phyloP scores from a whole-genome alignment of 2,797 vertebrate genomes.

The Tadarida brasiliensis region DNA sequence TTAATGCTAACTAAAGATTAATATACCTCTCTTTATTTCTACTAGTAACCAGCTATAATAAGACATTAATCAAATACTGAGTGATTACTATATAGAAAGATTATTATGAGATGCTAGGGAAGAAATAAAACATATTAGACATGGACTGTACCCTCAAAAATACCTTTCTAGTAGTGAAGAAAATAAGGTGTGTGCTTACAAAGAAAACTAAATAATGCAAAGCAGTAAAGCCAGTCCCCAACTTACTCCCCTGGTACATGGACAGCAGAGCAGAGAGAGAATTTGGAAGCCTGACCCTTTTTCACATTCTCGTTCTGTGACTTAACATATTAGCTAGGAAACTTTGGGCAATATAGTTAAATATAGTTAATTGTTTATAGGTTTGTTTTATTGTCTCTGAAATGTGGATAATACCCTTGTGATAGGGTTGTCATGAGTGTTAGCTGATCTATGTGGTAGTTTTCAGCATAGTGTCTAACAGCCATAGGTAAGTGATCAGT shows the following conservation, averaged over 20 bases:
- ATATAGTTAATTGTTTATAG: background rate
- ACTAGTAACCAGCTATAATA: background rate
- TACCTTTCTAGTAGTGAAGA: background rate
- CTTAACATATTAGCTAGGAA: background rate
- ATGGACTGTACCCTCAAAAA: background rate
- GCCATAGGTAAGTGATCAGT: background rate
- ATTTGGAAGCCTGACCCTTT: background rate
- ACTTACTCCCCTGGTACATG: background rate
- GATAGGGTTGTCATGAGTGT: background rate
- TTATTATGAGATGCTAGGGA: background rate
- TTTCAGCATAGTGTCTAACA: background rate
- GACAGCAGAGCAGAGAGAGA: background rate
- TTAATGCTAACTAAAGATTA: background rate
- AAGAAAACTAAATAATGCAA: background rate
- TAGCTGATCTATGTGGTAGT: background rate
- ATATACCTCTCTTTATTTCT: constrained; percentile 19
- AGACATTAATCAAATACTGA: constrained; percentile 3
- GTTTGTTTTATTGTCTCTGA: background rate
- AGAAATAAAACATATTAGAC: constrained; percentile 9
- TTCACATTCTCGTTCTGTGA: background rate
- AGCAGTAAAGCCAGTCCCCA: background rate
- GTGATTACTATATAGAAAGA: background rate
- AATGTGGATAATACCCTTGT: background rate
- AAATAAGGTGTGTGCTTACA: background rate
- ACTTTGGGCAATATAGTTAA: background rate